A percentile compares a stretch with the other conserved stretches of the same genome.
Conservation (phyloP, 2,888 invertebrate species). For the Cephus nigrinus region DNA sequence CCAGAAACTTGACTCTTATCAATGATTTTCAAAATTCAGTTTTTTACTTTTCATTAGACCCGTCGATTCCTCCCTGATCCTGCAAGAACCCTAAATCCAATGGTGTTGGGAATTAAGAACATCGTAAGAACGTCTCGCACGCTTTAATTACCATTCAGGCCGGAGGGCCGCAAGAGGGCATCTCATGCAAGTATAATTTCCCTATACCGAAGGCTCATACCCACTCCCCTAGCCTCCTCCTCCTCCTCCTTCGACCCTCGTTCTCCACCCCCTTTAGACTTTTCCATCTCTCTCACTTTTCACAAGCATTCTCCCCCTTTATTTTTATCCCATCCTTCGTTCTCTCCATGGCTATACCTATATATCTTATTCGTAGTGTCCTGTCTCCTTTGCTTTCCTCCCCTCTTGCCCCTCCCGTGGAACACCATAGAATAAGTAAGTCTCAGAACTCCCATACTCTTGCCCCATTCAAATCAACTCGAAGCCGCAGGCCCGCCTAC, state of each 20-base stretch:
- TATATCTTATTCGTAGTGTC: not conserved
- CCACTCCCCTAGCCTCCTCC: constrained; percentile 11
- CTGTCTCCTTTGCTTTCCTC: not conserved
- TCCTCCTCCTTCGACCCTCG: constrained; percentile 12
- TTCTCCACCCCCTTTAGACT: constrained; percentile 16
- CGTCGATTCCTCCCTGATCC: not conserved
- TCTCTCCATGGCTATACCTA: not conserved
- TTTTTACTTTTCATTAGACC: not conserved
- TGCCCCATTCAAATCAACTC: constrained; percentile 32
- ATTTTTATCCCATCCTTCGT: not conserved
- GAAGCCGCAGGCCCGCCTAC: constrained; percentile 30
- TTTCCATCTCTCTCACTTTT: constrained; percentile 18
- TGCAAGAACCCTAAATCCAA: constrained; percentile 14
- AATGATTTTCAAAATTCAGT: not conserved
- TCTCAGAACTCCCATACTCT: constrained; percentile 14
- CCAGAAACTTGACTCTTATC: not conserved
- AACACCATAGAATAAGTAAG: constrained; percentile 4
- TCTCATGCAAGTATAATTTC: constrained; percentile 55
- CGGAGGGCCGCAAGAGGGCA: constrained; percentile 41
- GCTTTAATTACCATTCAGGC: constrained; percentile 55
- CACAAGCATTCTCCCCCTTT: constrained; percentile 8
- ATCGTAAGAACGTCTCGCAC: constrained; percentile 45
- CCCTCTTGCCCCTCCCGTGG: not conserved
- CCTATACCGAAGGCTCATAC: constrained; percentile 15
- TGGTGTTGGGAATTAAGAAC: constrained; percentile 39